Base-by-base conservation (phyloP, 1,140 invertebrate species). In the Meloidogyne floridensis region DNA sequence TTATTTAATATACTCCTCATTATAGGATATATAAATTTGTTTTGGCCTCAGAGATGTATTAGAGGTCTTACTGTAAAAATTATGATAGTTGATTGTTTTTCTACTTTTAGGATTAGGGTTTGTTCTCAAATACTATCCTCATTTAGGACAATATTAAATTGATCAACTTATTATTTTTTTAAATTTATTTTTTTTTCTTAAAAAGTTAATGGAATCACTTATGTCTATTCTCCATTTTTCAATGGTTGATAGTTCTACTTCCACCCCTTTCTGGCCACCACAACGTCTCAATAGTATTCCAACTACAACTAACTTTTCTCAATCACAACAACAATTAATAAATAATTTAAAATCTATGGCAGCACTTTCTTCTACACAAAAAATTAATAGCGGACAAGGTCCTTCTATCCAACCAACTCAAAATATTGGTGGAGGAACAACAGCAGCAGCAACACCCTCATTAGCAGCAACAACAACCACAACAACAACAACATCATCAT, bases 161-260 rank as follows among this genome's bases (percentile, higher is more conserved):
- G 1, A 32, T 32, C 1, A 32, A 32, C 0, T 32, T 32, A 32
- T 51, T n/a, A n/a, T 77, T 59, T 59, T 59, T 15, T 59, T 59
- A 59, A 59, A 59, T 15, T 15, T n/a, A 6, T 4, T 13, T 75
- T 75, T 0, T 11, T 51, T 65, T 93, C 89, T 78, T 47, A 32
- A 32, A 32, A 32, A 84, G 87, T 72, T 84, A 88, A 90, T 96
- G 79, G 94, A 96, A 91, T 94, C 94, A 0, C 89, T 96, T 77
- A 95, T 94, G 0, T 93, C 94, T 59, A 90, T 96, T 7, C 93
- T 94, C 85, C 95, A 96, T 90, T 95, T 94, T 90, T 95, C 94
- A 86, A 91, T 96, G 15, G 90, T 96, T 83, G 94, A 96, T 89
- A 65, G 3, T 8, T n/a, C 10, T 0, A 65, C 59, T n/a, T 65